Evolutionary conservation across 2,888 invertebrate species (phyloP).

Genomic region (Drosophila mercatorum): DNA sequence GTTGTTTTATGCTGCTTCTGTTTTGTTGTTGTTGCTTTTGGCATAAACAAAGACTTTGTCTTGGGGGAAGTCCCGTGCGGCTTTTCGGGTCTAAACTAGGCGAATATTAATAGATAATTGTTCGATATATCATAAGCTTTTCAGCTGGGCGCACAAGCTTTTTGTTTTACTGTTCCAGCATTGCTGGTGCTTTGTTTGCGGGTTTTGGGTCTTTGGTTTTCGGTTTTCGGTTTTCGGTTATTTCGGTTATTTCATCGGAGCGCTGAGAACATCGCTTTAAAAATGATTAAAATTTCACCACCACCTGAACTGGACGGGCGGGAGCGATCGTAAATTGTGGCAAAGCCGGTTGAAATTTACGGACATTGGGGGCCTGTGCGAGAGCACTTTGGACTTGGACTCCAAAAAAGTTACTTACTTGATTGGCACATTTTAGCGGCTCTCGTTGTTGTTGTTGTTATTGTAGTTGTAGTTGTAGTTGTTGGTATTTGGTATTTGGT

Average conservation of each 20-base stretch:
- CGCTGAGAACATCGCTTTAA: conserved; percentile 53
- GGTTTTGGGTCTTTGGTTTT: background rate
- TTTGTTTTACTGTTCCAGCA: background rate
- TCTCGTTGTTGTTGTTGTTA: background rate
- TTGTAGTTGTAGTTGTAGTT: background rate
- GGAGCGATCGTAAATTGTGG: conserved; percentile 32
- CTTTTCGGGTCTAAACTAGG: conserved; percentile 9
- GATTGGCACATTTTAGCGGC: conserved; percentile 48
- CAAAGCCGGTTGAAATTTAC: conserved; percentile 12
- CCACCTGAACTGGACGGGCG: background rate
- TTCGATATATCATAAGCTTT: conserved; percentile 7
- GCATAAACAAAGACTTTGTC: background rate
- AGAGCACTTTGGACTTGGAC: conserved; percentile 1
- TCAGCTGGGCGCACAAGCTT: background rate
- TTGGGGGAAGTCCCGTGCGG: conserved; percentile 13
- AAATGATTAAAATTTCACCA: conserved; percentile 42
- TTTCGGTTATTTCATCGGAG: background rate
- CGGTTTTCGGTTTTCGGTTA: background rate
- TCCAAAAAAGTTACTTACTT: conserved; percentile 52
- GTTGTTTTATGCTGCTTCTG: background rate
- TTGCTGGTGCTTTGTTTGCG: background rate
- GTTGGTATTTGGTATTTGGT: conserved; percentile 17
- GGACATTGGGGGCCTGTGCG: background rate
- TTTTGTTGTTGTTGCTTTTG: background rate
- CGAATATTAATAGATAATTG: conserved; percentile 23